Base-by-base conservation (phyloP, 2,888 invertebrate genomes). In the Cremastinae sp. region DNA sequence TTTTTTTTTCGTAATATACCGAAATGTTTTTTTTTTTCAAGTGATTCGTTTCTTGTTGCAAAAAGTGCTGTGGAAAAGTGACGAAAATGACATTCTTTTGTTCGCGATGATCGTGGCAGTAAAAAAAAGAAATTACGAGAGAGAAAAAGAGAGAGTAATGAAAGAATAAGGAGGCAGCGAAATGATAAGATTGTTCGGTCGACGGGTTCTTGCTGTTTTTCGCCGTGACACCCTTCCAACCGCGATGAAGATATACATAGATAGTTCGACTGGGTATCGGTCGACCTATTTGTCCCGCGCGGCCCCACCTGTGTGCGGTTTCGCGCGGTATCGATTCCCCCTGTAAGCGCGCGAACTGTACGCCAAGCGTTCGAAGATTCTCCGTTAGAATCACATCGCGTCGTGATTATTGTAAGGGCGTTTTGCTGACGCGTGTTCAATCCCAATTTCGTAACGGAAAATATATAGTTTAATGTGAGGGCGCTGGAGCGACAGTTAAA, bases 291-390 rank as follows among this genome's bases (percentile, higher is more conserved):
- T 74, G 74, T 69, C 58, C 51, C 56, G 51, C 51, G n/a, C 45
- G 61, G 69, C 69, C 69, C 74, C 74, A 74, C 74, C 74, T 69
- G 77, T 66, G 73, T 59, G 75, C 75, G 74, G 65, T 80, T 80
- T 78, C 79, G 81, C 80, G 79, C 78, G 77, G 79, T 84, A 84
- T 84, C 84, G 84, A 84, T 84, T 84, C 79, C 72, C n/a, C 76
- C 73, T 75, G 78, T 81, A 80, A 83, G 82, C 82, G 84, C 82
- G 82, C 83, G 62, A 69, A 69, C 74, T 51, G 56, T 47, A 45
- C 34, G 8, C 9, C 22, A n/a, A 45, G 36, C 64, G 49, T 64
- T 74, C 74, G 58, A 69, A 53, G 64, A 74, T 41, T 58, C 74
- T 53, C 64, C 18, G 14, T 51, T 14, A 16, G 9, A 45, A 12